Evolutionary conservation across 2,888 invertebrate genomes (phyloP), one percentile per base, ranked within the genome.

Genomic region (Ectobius pallidus): DNA sequence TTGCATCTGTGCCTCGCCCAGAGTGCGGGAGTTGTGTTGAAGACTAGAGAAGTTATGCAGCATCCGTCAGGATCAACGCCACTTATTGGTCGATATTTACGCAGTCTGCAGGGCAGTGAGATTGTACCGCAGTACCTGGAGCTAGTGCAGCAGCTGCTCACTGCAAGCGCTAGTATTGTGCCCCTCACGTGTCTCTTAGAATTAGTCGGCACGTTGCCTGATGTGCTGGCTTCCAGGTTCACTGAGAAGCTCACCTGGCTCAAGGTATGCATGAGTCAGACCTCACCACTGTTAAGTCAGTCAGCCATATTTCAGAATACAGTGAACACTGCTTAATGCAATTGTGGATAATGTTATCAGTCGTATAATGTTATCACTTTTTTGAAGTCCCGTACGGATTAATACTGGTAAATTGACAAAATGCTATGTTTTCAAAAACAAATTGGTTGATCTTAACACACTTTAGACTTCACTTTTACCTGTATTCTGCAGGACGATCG

Each of bases 121-220:
- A 86, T 88, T 30, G 79, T 94, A 25, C 85, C 89, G 77, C 86
- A 89, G 77, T 94, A 93, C 81, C 81, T 91, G 25, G 85, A 86
- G 62, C 87, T 94, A 81, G 87, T 92, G 69, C 89, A 89, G 71
- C 85, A 88, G 14, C 81, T 91, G 39, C 83, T 92, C 67, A 86
- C 86, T 73, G 90, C 90, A 27, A 90, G 88, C 78, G 88, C 92
- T 81, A 90, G 87, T 78, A 81, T 88, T 58, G 87, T 89, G 83
- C 85, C 91, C 0, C 81, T 96, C 69, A 90, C 91, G 71, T 94
- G 93, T 77, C 86, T 96, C 79, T 85, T 94, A 77, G 96, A 96
- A 83, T 86, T 95, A 25, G 86, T 95, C n/a, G 95, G 95, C 49
- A 92, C 93, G 74, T 88, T 92, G 11, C 92, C 95, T 0, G 87